Base-by-base conservation (phyloP, 2,888 invertebrate species). In the Odontomyia ornata region DNA sequence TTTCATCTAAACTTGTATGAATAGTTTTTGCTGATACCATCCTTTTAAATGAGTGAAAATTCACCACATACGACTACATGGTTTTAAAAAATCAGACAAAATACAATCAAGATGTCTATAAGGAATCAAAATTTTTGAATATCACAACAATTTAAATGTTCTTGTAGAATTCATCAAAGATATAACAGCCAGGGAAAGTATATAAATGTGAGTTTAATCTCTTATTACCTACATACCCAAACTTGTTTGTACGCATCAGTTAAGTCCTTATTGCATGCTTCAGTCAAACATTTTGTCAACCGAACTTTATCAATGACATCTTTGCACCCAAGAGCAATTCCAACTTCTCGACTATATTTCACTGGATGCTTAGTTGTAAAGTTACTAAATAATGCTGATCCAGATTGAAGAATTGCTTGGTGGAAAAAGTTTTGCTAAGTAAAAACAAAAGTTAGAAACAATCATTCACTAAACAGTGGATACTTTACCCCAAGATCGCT, bases 361-460 rank as follows among this genome's bases (percentile, higher is more conserved):
- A 75, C 46, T 5, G 75, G 64, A 75, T 64, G 11, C 11, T 25
- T 46, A 9, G 64, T 57, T 21, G 75, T 75, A 64, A 64, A 75
- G 18, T 75, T 75, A 15, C 27, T n/a, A 65, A 85, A 84, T 11
- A 86, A 78, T 0, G 84, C 83, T 36, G 86, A 85, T 0, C 88
- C 88, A 78, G 88, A 88, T 79, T 87, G 86, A 9, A 86, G 80
- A 60, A 88, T 88, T 1, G 83, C 85, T 71, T 84, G 81, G 75
- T 84, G 84, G 79, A 88, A 88, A 60, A 88, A 15, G 21, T 60
- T 60, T 60, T 18, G 11, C 25, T 60, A 18, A 56, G 18, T 60
- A 60, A 60, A n/a, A 60, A 5, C 21, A 60, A 60, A 13, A 4
- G 52, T 85, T 62, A 88, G 78, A 80, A 88, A 88, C n/a, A 86